phyloP scores from a whole-genome alignment of 2,888 invertebrate species.

The Escarpia spicata region DNA sequence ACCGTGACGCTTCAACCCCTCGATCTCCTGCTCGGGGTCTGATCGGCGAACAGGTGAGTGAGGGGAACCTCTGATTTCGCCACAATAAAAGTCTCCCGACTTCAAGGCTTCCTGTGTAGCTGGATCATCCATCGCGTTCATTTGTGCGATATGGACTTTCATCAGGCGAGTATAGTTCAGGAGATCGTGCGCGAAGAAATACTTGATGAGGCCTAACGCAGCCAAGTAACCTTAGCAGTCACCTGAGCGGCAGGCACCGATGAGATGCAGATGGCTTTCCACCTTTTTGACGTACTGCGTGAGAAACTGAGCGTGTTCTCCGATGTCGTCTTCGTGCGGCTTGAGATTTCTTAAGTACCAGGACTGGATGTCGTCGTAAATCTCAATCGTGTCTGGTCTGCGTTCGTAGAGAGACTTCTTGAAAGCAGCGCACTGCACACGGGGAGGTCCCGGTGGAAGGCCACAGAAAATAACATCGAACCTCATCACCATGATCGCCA shows the following conservation, averaged over 20 bases:
- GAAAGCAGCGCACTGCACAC: neutral
- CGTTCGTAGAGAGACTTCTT: constrained; percentile 23
- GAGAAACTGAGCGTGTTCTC: constrained; percentile 32
- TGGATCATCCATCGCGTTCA: constrained; percentile 33
- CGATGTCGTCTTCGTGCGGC: neutral
- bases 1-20: constrained; percentile 29
- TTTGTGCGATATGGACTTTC: constrained; percentile 32
- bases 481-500: constrained; percentile 25
- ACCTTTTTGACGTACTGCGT: constrained; percentile 25
- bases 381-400: neutral
- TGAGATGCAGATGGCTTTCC: constrained; percentile 30
- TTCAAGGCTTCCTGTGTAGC: constrained; percentile 32
- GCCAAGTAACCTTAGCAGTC: constrained; percentile 33
- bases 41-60: constrained; percentile 34
- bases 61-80: constrained; percentile 34
- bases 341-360: constrained; percentile 10
- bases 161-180: constrained; percentile 33
- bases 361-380: constrained; percentile 17
- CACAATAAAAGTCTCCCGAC: constrained; percentile 30
- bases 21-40: constrained; percentile 32
- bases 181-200: constrained; percentile 35
- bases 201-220: constrained; percentile 28
- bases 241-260: constrained; percentile 30
- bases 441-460: constrained; percentile 8
- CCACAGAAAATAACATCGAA: neutral